These are phyloP conservation scores for Nasonia giraulti DNA, from an alignment of 1,140 invertebrate species.

Conservation along the genomic window DNA sequence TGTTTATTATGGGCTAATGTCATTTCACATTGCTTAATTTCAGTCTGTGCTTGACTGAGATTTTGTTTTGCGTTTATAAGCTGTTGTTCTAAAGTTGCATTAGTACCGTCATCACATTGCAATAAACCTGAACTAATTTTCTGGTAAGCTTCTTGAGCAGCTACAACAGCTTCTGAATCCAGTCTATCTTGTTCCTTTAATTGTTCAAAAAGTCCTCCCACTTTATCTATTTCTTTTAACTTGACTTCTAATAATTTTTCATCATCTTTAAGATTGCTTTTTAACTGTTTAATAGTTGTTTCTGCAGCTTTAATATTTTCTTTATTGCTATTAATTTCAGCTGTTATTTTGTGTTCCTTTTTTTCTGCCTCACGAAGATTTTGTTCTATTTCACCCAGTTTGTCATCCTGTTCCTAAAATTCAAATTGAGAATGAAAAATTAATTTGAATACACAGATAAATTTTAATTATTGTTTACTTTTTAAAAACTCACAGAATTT, in stretches of 20 bases:
- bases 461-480: background rate
- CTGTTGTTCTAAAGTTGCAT: constrained; percentile 92
- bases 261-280: constrained; percentile 84
- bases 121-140: constrained; percentile 89
- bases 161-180: constrained; percentile 81
- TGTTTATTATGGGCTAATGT: constrained; percentile 82
- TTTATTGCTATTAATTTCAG: constrained; percentile 81
- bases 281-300: constrained; percentile 81
- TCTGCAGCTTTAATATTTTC: constrained; percentile 83
- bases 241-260: constrained; percentile 79
- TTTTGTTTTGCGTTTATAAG: constrained; percentile 87
- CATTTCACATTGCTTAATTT: constrained; percentile 87
- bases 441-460: constrained; percentile 22
- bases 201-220: constrained; percentile 79
- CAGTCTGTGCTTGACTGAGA: constrained; percentile 85
- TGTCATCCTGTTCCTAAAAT: constrained; percentile 53
- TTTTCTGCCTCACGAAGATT: constrained; percentile 81
- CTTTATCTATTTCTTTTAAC: constrained; percentile 80
- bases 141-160: constrained; percentile 87
- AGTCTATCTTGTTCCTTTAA: constrained; percentile 81
- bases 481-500: constrained; percentile 75
- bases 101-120: constrained; percentile 85
- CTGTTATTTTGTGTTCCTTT: constrained; percentile 80
- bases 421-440: constrained; percentile 30
- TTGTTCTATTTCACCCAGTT: constrained; percentile 80